These are phyloP conservation scores for Oppia nitens DNA, from an alignment of 1,140 invertebrate genomes.

Conservation along the genomic window DNA sequence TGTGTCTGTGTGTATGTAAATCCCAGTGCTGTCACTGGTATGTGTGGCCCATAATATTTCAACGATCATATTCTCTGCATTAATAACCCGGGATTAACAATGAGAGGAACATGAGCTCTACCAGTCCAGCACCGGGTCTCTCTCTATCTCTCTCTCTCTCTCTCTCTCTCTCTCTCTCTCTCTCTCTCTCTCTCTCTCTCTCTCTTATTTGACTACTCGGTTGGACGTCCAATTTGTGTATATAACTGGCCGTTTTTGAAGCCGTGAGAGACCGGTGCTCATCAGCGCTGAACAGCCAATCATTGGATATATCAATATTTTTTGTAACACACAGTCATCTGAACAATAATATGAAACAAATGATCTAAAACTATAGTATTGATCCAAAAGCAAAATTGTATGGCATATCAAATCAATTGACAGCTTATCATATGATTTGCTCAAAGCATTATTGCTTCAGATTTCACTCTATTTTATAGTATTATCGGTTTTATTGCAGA, in stretches of 20 bases:
- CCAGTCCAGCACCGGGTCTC: no score
- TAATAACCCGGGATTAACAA: not conserved
- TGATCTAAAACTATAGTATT: not conserved
- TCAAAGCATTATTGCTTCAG: not conserved
- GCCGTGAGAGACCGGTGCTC: not conserved
- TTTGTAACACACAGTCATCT: not conserved
- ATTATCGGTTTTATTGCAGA: not conserved
- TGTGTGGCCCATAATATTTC: not conserved
- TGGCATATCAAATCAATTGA: not conserved
- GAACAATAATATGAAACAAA: not conserved
- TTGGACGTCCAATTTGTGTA: not conserved
- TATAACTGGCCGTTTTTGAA: not conserved
- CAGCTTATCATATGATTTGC: not conserved
- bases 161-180: no score
- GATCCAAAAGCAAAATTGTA: no score
- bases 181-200: no score
- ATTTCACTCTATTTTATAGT: not conserved
- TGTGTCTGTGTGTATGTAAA: no score
- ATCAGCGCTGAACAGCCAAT: not conserved
- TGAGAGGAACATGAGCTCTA: not conserved
- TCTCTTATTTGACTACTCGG: not conserved
- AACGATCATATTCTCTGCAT: not conserved
- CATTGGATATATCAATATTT: no score
- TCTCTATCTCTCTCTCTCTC: no score
- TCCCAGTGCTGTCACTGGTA: no score